These are phyloP conservation scores for Agrenia bidenticulata DNA, from an alignment of 2,888 invertebrate genomes.

Conservation along the genomic window DNA sequence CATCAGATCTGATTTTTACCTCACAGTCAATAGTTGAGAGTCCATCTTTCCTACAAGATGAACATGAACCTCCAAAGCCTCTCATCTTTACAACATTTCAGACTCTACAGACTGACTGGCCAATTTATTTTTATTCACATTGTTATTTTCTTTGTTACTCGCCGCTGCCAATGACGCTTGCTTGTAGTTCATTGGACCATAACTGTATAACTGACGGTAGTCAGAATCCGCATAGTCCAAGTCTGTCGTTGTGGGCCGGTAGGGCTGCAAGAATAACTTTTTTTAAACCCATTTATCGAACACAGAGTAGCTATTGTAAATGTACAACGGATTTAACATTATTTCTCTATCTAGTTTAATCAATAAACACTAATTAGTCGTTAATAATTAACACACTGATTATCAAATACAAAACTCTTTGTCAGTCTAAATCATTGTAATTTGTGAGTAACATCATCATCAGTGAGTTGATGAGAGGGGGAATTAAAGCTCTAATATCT, in stretches of 20 bases:
- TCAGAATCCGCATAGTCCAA: conserved; percentile 88
- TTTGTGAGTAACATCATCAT: not conserved
- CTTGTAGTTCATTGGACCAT: conserved; percentile 90
- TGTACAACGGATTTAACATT: conserved; percentile 50
- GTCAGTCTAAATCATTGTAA: conserved; percentile 11
- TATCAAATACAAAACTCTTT: conserved; percentile 3
- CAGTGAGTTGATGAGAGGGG: not conserved
- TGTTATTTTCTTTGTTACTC: conserved; percentile 31
- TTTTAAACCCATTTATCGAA: too few species aligned
- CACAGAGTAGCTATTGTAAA: too few species aligned
- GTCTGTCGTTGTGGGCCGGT: conserved; percentile 64
- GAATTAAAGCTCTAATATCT: conserved; percentile 4
- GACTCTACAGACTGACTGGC: conserved; percentile 33
- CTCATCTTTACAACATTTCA: conserved; percentile 44
- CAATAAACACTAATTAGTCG: conserved; percentile 10
- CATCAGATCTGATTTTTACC: too few species aligned
- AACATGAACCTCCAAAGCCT: too few species aligned
- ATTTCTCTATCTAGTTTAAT: not conserved
- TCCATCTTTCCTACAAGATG: too few species aligned
- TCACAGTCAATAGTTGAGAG: too few species aligned
- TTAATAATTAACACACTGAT: too few species aligned
- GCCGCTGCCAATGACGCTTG: conserved; percentile 61
- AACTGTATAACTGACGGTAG: conserved; percentile 67
- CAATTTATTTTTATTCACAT: conserved; percentile 14
- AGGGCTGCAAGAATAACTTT: conserved; percentile 65